A percentile compares a stretch with the other conserved stretches of the same genome.
Conservation (phyloP, 2,113 vertebrate genomes). For the Pontoporia blainvillei region DNA sequence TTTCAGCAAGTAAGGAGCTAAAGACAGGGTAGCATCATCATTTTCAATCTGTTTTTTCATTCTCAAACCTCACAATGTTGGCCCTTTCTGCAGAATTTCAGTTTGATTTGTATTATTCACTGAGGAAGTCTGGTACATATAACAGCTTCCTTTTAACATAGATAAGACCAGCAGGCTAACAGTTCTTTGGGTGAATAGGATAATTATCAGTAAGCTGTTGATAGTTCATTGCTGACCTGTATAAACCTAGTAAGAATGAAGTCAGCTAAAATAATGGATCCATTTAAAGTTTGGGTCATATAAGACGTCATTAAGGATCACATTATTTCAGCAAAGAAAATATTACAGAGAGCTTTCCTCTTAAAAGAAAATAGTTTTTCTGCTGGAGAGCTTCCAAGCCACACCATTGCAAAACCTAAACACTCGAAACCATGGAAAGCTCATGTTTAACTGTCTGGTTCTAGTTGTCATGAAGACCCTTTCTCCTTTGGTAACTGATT, state of each 20-base stretch:
- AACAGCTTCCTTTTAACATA: slow-evolving; percentile 80
- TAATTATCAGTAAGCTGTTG: slow-evolving; percentile 82
- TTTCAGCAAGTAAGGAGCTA: neutral
- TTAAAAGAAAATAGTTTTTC: slow-evolving; percentile 72
- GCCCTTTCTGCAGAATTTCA: slow-evolving; percentile 53
- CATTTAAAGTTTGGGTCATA: slow-evolving; percentile 79
- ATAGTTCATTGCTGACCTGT: slow-evolving; percentile 79
- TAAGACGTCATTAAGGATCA: slow-evolving; percentile 72
- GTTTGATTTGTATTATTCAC: slow-evolving; percentile 61
- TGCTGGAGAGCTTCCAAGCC: slow-evolving; percentile 76
- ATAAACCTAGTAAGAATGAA: slow-evolving; percentile 76
- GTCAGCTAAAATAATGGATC: slow-evolving; percentile 76
- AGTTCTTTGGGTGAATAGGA: slow-evolving; percentile 80
- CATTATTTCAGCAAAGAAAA: slow-evolving; percentile 76
- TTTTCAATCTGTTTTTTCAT: slow-evolving; percentile 44
- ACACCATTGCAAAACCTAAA: slow-evolving; percentile 77
- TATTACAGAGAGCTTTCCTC: slow-evolving; percentile 64
- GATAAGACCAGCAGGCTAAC: slow-evolving; percentile 80
- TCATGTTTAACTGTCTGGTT: slow-evolving; percentile 75
- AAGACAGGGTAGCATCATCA: neutral
- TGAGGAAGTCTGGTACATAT: slow-evolving; percentile 71
- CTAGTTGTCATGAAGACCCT: slow-evolving; percentile 46
- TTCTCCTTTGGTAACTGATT: slow-evolving; percentile 35
- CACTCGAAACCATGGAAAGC: slow-evolving; percentile 62
- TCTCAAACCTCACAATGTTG: slow-evolving; percentile 26